Conservation (phyloP, 1,140 invertebrate genomes). For the Cheumatopsyche charites region DNA sequence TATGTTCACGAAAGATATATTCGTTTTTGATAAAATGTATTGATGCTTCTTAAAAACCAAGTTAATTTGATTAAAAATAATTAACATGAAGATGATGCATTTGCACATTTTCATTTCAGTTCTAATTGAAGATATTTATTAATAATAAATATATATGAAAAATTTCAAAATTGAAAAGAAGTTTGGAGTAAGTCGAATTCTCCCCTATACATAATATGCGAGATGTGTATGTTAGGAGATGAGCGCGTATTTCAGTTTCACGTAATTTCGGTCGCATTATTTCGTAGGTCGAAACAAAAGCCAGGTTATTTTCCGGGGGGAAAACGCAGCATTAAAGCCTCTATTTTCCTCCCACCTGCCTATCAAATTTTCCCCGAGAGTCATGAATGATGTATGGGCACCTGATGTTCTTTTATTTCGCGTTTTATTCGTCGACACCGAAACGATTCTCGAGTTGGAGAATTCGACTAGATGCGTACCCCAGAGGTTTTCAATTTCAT, state of each 20-base stretch:
- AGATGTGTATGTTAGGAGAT: not conserved
- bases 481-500: not conserved
- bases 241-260: not conserved
- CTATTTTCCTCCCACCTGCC: constrained; percentile 28
- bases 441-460: constrained; percentile 3
- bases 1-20: too few species aligned
- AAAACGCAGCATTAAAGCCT: constrained; percentile 16
- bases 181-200: not conserved
- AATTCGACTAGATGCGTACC: constrained; percentile 3
- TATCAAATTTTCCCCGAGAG: constrained; percentile 37
- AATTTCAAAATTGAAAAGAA: too few species aligned
- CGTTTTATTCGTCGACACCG: constrained; percentile 11
- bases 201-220: not conserved
- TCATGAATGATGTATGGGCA: constrained; percentile 42
- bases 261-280: too few species aligned
- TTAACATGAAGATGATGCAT: too few species aligned
- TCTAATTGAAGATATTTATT: too few species aligned
- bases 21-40: too few species aligned
- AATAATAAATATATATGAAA: too few species aligned
- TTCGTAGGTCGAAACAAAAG: not conserved
- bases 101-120: too few species aligned
- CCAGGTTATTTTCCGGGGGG: constrained; percentile 16
- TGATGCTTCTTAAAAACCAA: too few species aligned
- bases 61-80: too few species aligned
- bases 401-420: constrained; percentile 24